Evolutionary conservation across 2,888 invertebrate species (phyloP).

Genomic region (Pristionchus maxplancki): DNA sequence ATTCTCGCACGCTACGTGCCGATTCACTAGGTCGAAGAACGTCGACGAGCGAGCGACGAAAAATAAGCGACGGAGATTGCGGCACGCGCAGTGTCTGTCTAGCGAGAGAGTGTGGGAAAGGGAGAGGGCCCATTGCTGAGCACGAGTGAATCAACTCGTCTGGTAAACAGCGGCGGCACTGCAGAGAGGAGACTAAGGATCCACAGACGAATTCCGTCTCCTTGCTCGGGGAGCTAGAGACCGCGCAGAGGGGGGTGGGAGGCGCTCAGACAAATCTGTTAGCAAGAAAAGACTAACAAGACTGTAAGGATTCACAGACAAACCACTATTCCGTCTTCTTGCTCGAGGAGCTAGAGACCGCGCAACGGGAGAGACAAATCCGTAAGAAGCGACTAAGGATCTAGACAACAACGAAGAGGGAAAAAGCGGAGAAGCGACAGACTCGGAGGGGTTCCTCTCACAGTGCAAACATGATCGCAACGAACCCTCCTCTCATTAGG

Average conservation of each 20-base stretch:
- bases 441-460: not conserved
- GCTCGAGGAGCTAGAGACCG: too few species aligned
- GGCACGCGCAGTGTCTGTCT: not conserved
- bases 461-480: not conserved
- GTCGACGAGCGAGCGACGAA: not conserved
- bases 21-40: not conserved
- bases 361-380: too few species aligned
- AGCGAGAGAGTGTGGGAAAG: not conserved
- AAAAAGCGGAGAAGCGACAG: not conserved
- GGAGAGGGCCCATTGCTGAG: not conserved
- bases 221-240: too few species aligned
- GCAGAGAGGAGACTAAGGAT: not conserved
- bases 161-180: not conserved
- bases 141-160: not conserved
- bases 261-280: too few species aligned
- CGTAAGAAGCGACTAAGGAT: not conserved
- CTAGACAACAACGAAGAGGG: not conserved
- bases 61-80: not conserved
- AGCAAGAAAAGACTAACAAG: not conserved
- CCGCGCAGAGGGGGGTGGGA: too few species aligned
- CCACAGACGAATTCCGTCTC: not conserved
- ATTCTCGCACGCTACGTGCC: not conserved
- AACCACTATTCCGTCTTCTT: too few species aligned
- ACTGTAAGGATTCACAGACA: too few species aligned
- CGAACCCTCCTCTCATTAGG: not conserved